These are phyloP conservation scores for Pterophyllum scalare DNA, from an alignment of 2,113 vertebrate genomes.

Conservation along the genomic window DNA sequence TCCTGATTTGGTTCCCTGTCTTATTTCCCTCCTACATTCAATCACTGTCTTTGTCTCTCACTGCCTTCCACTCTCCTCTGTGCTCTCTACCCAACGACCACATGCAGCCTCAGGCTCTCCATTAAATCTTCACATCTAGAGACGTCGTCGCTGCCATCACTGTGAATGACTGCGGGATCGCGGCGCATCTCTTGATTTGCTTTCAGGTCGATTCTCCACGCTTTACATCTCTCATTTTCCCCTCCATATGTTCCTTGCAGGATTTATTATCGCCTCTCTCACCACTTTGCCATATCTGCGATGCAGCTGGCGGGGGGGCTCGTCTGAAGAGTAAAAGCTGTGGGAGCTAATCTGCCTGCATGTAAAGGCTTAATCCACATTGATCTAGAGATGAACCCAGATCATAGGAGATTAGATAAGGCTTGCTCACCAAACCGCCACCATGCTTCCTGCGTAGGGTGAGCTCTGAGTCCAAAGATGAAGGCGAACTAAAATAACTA, in stretches of 20 bases:
- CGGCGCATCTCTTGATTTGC: constrained; percentile 34
- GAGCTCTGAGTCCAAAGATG: constrained; percentile 3
- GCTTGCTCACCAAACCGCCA: constrained; percentile 29
- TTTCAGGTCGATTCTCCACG: constrained; percentile 45
- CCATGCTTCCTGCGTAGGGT: not conserved
- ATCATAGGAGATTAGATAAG: constrained; percentile 61
- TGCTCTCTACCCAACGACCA: constrained; percentile 5
- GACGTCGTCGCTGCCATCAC: constrained; percentile 15
- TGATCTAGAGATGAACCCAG: constrained; percentile 62
- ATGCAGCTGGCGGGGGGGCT: not conserved
- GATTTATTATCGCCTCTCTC: constrained; percentile 46
- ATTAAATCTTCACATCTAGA: constrained; percentile 54
- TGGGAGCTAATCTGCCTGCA: constrained; percentile 52
- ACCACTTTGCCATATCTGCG: constrained; percentile 19
- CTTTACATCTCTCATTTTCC: constrained; percentile 41
- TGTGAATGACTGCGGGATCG: constrained; percentile 40
- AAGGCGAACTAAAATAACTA: not conserved
- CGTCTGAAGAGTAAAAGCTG: constrained; percentile 36
- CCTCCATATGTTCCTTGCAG: constrained; percentile 24
- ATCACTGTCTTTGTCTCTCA: not conserved
- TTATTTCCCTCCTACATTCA: not conserved
- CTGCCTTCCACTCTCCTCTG: not conserved
- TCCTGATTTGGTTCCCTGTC: not conserved
- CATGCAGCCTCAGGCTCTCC: constrained; percentile 36
- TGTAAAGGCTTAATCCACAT: constrained; percentile 59